phyloP scores from a whole-genome alignment of 2,888 invertebrate species.

The Incurvaria masculella region DNA sequence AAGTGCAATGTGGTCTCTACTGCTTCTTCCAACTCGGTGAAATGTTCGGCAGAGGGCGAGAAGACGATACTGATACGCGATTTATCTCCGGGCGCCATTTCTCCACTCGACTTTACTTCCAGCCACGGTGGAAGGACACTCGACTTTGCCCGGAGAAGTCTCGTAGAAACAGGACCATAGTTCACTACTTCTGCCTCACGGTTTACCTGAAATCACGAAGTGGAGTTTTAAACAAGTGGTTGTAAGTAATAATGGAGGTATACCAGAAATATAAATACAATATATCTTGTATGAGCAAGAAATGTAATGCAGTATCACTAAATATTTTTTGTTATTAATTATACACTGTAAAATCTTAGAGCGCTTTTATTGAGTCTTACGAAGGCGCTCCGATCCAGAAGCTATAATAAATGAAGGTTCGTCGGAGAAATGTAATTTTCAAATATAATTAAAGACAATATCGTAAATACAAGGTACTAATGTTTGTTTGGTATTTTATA shows the following conservation, averaged over 20 bases:
- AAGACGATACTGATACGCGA: constrained; percentile 51
- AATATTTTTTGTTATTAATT: too few species aligned
- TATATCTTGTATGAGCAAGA: constrained; percentile 2
- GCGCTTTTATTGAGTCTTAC: too few species aligned
- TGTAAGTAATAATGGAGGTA: too few species aligned
- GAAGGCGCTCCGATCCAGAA: too few species aligned
- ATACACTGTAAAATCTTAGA: too few species aligned
- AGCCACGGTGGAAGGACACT: constrained; percentile 33
- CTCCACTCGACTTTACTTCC: constrained; percentile 33
- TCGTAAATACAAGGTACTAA: too few species aligned
- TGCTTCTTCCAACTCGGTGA: constrained; percentile 38
- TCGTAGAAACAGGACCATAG: constrained; percentile 51
- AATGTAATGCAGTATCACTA: background rate
- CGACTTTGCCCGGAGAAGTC: constrained; percentile 39
- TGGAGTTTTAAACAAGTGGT: too few species aligned
- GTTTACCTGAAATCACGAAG: constrained; percentile 34
- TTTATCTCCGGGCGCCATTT: constrained; percentile 45
- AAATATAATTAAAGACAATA: too few species aligned
- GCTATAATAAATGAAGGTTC: too few species aligned
- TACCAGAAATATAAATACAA: background rate
- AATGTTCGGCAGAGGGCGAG: constrained; percentile 41
- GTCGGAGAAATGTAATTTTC: too few species aligned
- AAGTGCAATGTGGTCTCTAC: constrained; percentile 42
- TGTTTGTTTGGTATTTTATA: background rate
- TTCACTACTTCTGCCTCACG: constrained; percentile 48